Conservation (phyloP, 2,888 invertebrate species). For the Penaeus monodon region DNA sequence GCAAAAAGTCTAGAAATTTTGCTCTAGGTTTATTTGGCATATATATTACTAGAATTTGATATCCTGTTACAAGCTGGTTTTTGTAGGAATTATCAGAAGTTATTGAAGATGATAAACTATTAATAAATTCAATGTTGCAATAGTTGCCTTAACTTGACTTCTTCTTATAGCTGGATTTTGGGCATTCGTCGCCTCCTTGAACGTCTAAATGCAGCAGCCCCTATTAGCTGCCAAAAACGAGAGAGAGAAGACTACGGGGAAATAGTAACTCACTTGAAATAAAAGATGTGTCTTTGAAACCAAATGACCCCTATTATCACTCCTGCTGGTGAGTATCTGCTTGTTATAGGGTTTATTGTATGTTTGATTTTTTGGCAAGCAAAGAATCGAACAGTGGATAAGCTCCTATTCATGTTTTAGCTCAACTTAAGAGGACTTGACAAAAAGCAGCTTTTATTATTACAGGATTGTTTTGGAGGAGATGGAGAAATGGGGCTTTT, state of each 20-base stretch:
- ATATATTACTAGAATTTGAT: too few relatives aligned
- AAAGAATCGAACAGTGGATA: too few relatives aligned
- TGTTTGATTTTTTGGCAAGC: too few relatives aligned
- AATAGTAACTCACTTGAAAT: slow-evolving; percentile 41
- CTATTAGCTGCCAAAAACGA: slow-evolving; percentile 47
- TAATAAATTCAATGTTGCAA: too few relatives aligned
- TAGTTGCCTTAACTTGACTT: too few relatives aligned
- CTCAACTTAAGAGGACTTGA: not conserved
- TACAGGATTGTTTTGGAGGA: slow-evolving; percentile 41
- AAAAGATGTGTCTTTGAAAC: slow-evolving; percentile 45
- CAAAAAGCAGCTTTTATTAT: not conserved
- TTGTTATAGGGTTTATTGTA: too few relatives aligned
- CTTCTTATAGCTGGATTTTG: slow-evolving; percentile 20
- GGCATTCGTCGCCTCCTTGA: slow-evolving; percentile 47
- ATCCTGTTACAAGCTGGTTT: too few relatives aligned
- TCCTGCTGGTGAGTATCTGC: slow-evolving; percentile 36
- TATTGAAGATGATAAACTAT: too few relatives aligned
- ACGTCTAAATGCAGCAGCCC: slow-evolving; percentile 47
- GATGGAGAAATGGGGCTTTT: slow-evolving; percentile 39
- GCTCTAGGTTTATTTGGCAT: too few relatives aligned
- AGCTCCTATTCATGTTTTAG: not conserved
- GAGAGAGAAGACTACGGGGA: slow-evolving; percentile 48
- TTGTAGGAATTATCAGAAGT: too few relatives aligned
- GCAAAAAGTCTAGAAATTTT: too few relatives aligned
- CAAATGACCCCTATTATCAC: slow-evolving; percentile 54